Conservation (phyloP, 2,888 invertebrate genomes). For the Entomobrya multifasciata region DNA sequence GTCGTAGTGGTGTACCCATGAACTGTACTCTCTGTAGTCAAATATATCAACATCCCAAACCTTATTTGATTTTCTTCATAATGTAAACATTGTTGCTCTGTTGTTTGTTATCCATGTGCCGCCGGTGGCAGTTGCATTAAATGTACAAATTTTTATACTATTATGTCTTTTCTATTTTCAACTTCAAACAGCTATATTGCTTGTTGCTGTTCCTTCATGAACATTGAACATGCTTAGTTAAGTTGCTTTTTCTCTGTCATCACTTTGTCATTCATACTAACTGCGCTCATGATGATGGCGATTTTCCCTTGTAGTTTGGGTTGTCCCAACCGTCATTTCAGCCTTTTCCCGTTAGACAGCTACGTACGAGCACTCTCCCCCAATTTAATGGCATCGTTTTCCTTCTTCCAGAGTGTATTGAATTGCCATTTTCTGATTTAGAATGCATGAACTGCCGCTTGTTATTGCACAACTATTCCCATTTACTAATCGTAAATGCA, state of each 20-base stretch:
- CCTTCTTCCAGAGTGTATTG: neutral
- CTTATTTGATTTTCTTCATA: constrained; percentile 2
- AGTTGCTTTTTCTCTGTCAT: constrained; percentile 26
- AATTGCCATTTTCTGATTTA: constrained; percentile 56
- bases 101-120: constrained; percentile 43
- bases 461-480: constrained; percentile 45
- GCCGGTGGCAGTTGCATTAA: constrained; percentile 63
- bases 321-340: constrained; percentile 24
- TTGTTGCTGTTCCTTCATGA: neutral
- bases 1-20: neutral
- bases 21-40: neutral
- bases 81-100: too few relatives aligned
- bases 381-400: constrained; percentile 41
- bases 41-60: neutral
- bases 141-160: constrained; percentile 33
- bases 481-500: constrained; percentile 29
- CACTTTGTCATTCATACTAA: constrained; percentile 11
- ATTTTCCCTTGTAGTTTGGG: constrained; percentile 18
- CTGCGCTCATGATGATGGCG: neutral
- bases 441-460: constrained; percentile 58
- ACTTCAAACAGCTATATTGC: neutral
- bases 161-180: constrained; percentile 40
- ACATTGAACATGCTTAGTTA: neutral
- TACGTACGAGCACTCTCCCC: neutral
- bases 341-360: constrained; percentile 7